Evolutionary conservation across 2,888 invertebrate genomes (phyloP).

Genomic region (Drosophila suboccidentalis): DNA sequence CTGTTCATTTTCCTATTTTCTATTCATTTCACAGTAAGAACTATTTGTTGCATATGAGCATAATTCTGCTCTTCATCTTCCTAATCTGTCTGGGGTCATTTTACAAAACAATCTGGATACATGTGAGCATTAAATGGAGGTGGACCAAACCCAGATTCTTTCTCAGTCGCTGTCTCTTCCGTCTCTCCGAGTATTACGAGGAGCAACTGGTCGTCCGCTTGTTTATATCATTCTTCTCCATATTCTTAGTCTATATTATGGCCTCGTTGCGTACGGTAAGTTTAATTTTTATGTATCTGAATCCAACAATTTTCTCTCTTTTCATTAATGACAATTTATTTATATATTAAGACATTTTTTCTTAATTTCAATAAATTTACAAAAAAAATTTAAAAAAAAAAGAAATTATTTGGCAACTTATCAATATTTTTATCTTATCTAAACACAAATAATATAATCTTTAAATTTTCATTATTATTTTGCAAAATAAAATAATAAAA

Average conservation of each 20-base stretch:
- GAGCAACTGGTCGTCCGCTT: constrained; percentile 16
- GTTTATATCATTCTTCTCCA: constrained; percentile 85
- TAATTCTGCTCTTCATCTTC: neutral
- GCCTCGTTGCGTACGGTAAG: constrained; percentile 33
- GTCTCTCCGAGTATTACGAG: constrained; percentile 19
- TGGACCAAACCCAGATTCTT: neutral
- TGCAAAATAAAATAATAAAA: too few species aligned
- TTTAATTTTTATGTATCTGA: neutral
- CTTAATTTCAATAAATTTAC: too few species aligned
- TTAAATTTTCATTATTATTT: too few species aligned
- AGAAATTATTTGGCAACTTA: too few species aligned
- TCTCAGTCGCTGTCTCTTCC: constrained; percentile 25
- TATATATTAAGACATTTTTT: too few species aligned
- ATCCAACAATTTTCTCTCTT: too few species aligned
- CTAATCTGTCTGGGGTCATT: constrained; percentile 19
- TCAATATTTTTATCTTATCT: too few species aligned
- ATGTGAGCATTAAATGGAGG: neutral
- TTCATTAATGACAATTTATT: too few species aligned
- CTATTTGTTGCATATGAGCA: constrained; percentile 80
- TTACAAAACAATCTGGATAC: constrained; percentile 38
- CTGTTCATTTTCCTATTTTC: neutral
- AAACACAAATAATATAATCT: too few species aligned
- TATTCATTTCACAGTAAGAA: neutral
- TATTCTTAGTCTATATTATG: constrained; percentile 89
- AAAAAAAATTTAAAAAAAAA: too few species aligned